phyloP scores from a whole-genome alignment of 2,113 vertebrate species.

The Anthoscopus minutus region DNA sequence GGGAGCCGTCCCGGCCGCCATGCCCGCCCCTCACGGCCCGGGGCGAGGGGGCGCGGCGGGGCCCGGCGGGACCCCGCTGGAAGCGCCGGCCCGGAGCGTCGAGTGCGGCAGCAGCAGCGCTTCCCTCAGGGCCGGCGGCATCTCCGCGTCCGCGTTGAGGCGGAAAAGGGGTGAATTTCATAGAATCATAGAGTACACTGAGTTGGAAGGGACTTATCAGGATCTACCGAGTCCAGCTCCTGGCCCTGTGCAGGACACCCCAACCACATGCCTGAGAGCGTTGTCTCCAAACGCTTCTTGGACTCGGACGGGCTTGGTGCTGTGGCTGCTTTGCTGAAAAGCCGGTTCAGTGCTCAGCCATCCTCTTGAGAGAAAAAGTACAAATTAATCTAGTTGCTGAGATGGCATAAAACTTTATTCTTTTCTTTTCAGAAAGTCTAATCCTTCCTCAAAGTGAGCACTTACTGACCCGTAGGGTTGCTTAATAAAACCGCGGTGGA shows the following conservation, averaged over 20 bases:
- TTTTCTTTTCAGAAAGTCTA: neutral
- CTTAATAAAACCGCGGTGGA: neutral
- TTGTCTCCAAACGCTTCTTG: neutral
- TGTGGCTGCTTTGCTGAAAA: neutral
- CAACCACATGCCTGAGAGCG: too few species aligned
- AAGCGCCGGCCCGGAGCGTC: too few species aligned
- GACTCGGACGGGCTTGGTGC: neutral
- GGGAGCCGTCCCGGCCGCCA: neutral
- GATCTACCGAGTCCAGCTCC: neutral
- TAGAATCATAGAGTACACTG: neutral
- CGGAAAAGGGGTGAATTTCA: too few species aligned
- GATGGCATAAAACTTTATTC: neutral
- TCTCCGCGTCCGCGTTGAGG: neutral
- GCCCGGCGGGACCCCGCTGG: neutral
- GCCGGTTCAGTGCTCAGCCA: neutral
- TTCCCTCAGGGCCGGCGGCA: neutral
- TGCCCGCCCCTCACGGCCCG: neutral
- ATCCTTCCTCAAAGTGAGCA: neutral
- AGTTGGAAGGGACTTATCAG: neutral
- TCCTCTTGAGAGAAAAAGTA: neutral
- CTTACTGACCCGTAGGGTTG: neutral
- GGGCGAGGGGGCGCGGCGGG: neutral
- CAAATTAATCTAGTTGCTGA: too few species aligned
- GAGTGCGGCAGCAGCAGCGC: neutral
- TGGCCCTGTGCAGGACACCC: neutral